Percentiles rank a stretch among this genome's conserved stretches.
Conservation (phyloP, 2,888 invertebrate species). For the Idaea straminata region DNA sequence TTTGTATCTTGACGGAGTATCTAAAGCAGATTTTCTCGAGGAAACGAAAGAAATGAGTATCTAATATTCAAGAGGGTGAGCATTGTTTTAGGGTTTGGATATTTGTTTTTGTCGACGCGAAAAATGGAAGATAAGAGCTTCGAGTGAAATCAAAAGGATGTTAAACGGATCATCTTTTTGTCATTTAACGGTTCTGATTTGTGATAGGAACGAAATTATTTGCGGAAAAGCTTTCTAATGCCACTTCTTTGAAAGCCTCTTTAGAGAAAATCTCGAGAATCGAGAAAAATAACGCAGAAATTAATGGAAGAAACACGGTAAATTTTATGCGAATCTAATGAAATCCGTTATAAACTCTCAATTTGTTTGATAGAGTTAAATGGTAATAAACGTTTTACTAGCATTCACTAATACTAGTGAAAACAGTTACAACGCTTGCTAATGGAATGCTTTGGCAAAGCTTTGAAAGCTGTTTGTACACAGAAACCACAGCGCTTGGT, state of each 20-base stretch:
- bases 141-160: neutral
- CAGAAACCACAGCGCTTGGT: conserved; percentile 15
- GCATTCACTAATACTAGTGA: conserved; percentile 5
- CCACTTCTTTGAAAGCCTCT: neutral
- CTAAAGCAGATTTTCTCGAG: conserved; percentile 21
- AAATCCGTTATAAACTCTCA: neutral
- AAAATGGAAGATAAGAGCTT: conserved; percentile 6
- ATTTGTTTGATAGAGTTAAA: no score
- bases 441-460: conserved; percentile 14
- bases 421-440: conserved; percentile 12
- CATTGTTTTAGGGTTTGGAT: conserved; percentile 8
- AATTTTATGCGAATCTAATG: neutral
- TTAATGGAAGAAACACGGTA: neutral
- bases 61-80: conserved; percentile 14
- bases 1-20: conserved; percentile 18
- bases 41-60: conserved; percentile 13
- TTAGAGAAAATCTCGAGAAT: neutral
- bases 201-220: neutral
- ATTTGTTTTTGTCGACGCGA: conserved; percentile 16
- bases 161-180: neutral
- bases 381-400: neutral
- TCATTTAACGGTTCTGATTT: neutral
- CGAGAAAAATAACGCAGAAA: neutral
- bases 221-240: neutral
- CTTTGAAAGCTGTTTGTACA: conserved; percentile 14